Percentiles rank a stretch among this genome's conserved stretches.
phyloP scores from a whole-genome alignment of 2,113 vertebrate genomes.

The Erinaceus europaeus region DNA sequence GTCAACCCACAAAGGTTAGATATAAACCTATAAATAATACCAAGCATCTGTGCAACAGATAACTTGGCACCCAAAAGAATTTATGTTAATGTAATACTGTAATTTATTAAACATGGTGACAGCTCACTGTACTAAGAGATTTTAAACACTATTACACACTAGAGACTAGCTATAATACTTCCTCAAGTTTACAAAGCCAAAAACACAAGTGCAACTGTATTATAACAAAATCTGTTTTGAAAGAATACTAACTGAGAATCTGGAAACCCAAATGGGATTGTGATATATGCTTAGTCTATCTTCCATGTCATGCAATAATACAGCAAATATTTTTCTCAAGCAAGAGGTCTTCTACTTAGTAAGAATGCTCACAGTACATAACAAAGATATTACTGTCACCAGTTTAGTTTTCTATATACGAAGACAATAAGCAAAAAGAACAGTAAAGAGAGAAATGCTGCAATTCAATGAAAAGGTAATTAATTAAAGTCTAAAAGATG shows the following conservation, averaged over 20 bases:
- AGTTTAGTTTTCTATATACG: constrained; percentile 7
- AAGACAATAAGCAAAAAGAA: constrained; percentile 30
- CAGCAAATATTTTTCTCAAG: not conserved
- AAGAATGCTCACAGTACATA: not conserved
- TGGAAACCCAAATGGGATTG: not conserved
- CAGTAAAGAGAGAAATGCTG: not conserved
- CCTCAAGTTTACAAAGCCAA: constrained; percentile 33
- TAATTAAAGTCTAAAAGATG: not conserved
- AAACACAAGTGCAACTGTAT: constrained; percentile 27
- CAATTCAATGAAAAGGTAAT: not conserved
- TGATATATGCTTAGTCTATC: not conserved
- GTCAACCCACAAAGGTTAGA: constrained; percentile 44
- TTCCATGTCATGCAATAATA: constrained; percentile 9
- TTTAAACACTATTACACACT: constrained; percentile 50
- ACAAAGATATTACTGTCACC: not conserved
- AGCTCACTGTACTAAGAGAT: constrained; percentile 59
- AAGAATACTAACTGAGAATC: constrained; percentile 25
- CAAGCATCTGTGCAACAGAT: constrained; percentile 58
- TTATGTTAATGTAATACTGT: constrained; percentile 52
- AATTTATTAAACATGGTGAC: constrained; percentile 61
- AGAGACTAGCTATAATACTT: constrained; percentile 40
- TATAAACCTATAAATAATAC: constrained; percentile 63
- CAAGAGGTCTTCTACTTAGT: not conserved
- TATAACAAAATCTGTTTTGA: constrained; percentile 14
- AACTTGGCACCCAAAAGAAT: constrained; percentile 49